Evolutionary conservation across 2,797 vertebrate species (phyloP), one percentile per base, ranked within the genome.

Genomic region (Antennarius maculatus): DNA sequence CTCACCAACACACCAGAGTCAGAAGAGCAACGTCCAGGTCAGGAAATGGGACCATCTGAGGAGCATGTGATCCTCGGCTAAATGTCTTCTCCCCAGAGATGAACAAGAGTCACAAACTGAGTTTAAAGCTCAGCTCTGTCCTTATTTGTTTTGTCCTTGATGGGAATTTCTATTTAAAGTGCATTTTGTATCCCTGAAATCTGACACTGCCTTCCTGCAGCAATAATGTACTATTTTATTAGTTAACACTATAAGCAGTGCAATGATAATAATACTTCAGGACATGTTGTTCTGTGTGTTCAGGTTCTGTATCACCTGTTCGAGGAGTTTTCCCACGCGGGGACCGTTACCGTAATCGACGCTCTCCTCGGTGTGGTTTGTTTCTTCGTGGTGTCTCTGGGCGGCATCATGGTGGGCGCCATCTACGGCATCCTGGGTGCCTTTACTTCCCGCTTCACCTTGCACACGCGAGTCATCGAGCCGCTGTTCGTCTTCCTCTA

Each of bases 401-500:
- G 97, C 0, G 97, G 97, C 0, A 58, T 99, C 82, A 48, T 97
- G 80, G 94, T 96, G 53, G 97, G 97, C 0, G 89, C 93, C 61
- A 88, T 97, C 72, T 99, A 97, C 3, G 97, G 97, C 50, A 5
- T 98, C 74, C 89, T 97, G 31, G 94, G 95, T 0, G 97, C 97
- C 83, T 96, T 98, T 86, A 99, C 97, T 0, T 99, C 97, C 11
- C 95, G 97, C 66, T 98, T 98, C 91, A 98, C 97, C 5, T 93
- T 95, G 0, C 96, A 95, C 89, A 95, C 96, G n/a, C 95, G 97
- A 0, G 97, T 99, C 93, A 99, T 99, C 79, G 97, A 99, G 92
- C 97, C 97, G 0, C 95, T 99, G 71, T 99, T 99, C 70, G 96
- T 98, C 68, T 99, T 99, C 92, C 95, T 99, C 74, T 99, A 98